Evolutionary conservation across 1,140 invertebrate genomes (phyloP).

Genomic region (Planococcus citri): DNA sequence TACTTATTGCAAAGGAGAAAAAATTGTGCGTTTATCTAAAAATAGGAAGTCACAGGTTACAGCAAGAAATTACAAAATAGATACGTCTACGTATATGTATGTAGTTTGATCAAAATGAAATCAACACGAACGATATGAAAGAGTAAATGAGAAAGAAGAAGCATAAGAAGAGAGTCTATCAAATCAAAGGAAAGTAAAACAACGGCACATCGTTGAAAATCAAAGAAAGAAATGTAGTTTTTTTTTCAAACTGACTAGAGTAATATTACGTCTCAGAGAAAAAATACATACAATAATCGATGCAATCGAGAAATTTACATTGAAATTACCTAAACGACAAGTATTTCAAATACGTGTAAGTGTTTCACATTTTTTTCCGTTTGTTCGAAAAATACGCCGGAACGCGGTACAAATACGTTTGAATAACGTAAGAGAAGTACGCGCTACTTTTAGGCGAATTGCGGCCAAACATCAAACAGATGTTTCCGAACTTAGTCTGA

Average conservation of each 20-base stretch:
- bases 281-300: not conserved
- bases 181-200: too few species aligned
- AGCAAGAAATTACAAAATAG: too few species aligned
- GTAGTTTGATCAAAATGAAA: too few species aligned
- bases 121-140: too few species aligned
- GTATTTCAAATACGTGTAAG: not conserved
- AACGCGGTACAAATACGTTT: not conserved
- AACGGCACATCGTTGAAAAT: too few species aligned
- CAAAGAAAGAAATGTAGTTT: not conserved
- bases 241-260: not conserved
- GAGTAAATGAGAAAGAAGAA: too few species aligned
- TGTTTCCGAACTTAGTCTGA: slow-evolving; percentile 89
- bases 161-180: too few species aligned
- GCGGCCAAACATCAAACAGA: slow-evolving; percentile 57
- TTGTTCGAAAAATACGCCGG: not conserved
- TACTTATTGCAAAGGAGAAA: too few species aligned
- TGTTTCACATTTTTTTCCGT: not conserved
- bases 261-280: not conserved
- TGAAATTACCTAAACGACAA: not conserved
- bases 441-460: not conserved
- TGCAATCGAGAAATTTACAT: not conserved
- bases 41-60: too few species aligned
- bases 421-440: not conserved
- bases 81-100: too few species aligned
- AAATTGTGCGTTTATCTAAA: too few species aligned